Conservation (phyloP, 2,888 invertebrate genomes). For the Orchesellides sinensis region DNA sequence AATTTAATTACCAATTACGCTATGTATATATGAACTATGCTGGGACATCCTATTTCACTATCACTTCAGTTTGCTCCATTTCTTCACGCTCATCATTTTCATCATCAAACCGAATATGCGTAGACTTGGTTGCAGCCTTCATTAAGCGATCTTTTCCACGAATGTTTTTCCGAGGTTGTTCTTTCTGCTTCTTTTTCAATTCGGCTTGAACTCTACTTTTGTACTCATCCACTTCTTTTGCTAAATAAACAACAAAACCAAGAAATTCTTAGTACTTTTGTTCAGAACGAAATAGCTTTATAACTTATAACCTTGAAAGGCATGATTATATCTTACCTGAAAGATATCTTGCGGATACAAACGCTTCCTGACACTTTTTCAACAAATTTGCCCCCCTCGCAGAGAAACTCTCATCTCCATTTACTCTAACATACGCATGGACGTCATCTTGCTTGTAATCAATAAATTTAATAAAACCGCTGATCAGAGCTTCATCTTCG, state of each 20-base stretch:
- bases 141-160: slow-evolving; percentile 81
- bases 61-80: slow-evolving; percentile 11
- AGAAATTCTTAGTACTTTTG: slow-evolving; percentile 11
- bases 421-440: slow-evolving; percentile 82
- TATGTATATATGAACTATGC: background rate
- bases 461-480: slow-evolving; percentile 83
- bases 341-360: slow-evolving; percentile 63
- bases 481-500: slow-evolving; percentile 57
- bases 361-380: slow-evolving; percentile 59
- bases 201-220: slow-evolving; percentile 87
- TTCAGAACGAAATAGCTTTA: background rate
- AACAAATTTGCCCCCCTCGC: slow-evolving; percentile 56
- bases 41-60: slow-evolving; percentile 1
- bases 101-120: slow-evolving; percentile 85
- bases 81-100: slow-evolving; percentile 70
- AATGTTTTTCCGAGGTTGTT: slow-evolving; percentile 79
- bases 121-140: slow-evolving; percentile 81
- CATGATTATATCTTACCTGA: slow-evolving; percentile 55
- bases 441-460: slow-evolving; percentile 86
- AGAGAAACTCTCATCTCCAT: slow-evolving; percentile 57
- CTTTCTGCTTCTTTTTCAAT: slow-evolving; percentile 79
- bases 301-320: background rate
- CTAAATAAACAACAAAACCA: slow-evolving; percentile 76
- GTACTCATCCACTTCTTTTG: slow-evolving; percentile 85
- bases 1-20: background rate